A percentile compares a stretch with the other conserved stretches of the same genome.
Conservation (phyloP, 2,797 vertebrate genomes). For the Momotus momota region DNA sequence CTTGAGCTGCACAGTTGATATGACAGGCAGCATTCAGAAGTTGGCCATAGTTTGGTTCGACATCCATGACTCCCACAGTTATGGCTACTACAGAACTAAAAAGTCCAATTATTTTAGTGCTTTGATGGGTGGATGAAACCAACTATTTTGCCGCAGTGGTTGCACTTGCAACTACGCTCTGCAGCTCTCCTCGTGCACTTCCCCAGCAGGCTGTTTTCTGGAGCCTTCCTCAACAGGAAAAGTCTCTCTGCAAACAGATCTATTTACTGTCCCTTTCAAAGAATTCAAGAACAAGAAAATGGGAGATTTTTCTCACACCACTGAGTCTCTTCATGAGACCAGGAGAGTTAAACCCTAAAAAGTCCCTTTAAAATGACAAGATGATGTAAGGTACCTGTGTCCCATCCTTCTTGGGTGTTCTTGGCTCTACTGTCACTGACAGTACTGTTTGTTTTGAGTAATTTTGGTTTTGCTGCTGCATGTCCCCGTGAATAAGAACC, state of each 20-base stretch:
- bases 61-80: rapidly evolving
- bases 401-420: slow-evolving; percentile 66
- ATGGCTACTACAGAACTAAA: neutral
- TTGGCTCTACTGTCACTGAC: slow-evolving; percentile 63
- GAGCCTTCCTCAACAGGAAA: neutral
- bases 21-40: neutral
- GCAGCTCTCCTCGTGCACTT: neutral
- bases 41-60: neutral
- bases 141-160: neutral
- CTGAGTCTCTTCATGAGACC: neutral
- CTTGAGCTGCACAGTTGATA: neutral
- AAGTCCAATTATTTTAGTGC: neutral
- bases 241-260: neutral
- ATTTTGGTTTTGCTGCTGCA: slow-evolving; percentile 63
- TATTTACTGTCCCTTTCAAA: neutral
- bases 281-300: neutral
- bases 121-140: neutral
- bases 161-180: neutral
- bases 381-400: slow-evolving; percentile 64
- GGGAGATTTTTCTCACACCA: neutral
- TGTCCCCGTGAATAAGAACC: slow-evolving; percentile 54
- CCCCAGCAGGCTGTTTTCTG: neutral
- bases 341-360: neutral
- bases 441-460: slow-evolving; percentile 62
- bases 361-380: slow-evolving; percentile 22